Base-by-base conservation (phyloP, 92 coral and sea anemone genomes). In the Epizoanthus stellaris region DNA sequence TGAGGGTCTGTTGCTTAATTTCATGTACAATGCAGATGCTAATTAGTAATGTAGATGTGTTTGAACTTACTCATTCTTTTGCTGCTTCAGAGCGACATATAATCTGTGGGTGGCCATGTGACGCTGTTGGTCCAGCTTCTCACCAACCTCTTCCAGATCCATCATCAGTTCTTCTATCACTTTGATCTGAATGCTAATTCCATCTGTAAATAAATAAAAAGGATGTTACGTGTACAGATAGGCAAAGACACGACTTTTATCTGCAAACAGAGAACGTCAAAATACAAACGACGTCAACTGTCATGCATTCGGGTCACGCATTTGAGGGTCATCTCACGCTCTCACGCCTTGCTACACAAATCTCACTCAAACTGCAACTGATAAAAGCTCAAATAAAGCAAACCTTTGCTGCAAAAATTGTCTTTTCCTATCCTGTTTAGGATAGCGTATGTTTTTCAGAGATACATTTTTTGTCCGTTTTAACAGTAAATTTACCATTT, bases 101-200 rank as follows among this genome's bases (percentile, higher is more conserved):
- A 91, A 91, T 40, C 87, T 89, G 53, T 97, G 95, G 16, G 93
- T 89, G 56, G 98, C 80, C 76, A 95, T 97, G 17, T 96, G 90
- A 75, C 95, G 89, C 80, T 97, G 98, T 6, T 92, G 65, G 82
- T 94, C 98, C 70, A 94, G 89, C 54, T 89, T 89, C 75, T 93
- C 98, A 71, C 98, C 92, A 68, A 91, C 95, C 30, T 96, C 99
- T 77, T 97, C 99, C 45, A 89, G 89, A 20, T 97, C 99, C 63
- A 93, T 36, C 89, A 97, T 82, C 67, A 95, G 88, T 47, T 87
- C 93, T 72, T 97, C 99, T 62, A 97, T 63, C 34, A 94, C 97
- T 64, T 97, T 98, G 39, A 96, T 82, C 84, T 97, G 99, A 76
- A 93, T 90, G 23, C 94, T 95, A 81, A 96, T 95, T 68, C 93